A percentile compares a stretch with the other conserved stretches of the same genome.
Evolutionary conservation across 2,888 invertebrate genomes (phyloP).

Genomic region (Philonicus albiceps): DNA sequence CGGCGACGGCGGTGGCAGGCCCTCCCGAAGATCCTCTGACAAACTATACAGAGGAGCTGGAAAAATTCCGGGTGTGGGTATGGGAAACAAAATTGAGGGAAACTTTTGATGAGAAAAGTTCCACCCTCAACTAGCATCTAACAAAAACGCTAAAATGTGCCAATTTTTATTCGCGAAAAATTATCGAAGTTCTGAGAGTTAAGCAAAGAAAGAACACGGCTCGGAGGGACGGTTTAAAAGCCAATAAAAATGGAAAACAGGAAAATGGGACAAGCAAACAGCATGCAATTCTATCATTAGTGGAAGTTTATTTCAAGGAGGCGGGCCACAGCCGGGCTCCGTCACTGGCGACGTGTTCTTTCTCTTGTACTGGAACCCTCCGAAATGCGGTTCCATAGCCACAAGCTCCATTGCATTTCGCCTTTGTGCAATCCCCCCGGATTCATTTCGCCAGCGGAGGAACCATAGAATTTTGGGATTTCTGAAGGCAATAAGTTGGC

Average conservation of each 20-base stretch:
- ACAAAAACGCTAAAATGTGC: background rate
- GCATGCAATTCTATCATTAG: conserved; percentile 26
- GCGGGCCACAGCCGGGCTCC: background rate
- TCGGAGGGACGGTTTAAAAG: background rate
- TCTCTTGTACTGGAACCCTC: background rate
- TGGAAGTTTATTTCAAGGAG: conserved; percentile 5
- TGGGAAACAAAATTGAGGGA: conserved; percentile 3
- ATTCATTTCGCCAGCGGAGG: background rate
- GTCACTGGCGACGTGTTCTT: background rate
- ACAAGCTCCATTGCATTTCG: background rate
- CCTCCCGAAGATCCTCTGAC: background rate
- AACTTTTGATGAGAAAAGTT: conserved; percentile 28
- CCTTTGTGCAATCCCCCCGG: background rate
- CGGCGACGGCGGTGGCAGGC: no score
- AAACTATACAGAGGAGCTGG: background rate
- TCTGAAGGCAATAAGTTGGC: background rate
- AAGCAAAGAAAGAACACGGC: background rate
- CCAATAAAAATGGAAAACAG: conserved; percentile 25
- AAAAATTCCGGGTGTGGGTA: background rate
- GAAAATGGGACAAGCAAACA: conserved; percentile 26
- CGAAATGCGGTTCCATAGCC: background rate
- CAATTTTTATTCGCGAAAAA: background rate
- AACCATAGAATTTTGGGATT: background rate
- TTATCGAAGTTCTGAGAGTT: background rate
- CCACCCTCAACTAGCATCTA: background rate